These are phyloP conservation scores for Lysandra bellargus DNA, from an alignment of 2,888 invertebrate species.

Conservation along the genomic window DNA sequence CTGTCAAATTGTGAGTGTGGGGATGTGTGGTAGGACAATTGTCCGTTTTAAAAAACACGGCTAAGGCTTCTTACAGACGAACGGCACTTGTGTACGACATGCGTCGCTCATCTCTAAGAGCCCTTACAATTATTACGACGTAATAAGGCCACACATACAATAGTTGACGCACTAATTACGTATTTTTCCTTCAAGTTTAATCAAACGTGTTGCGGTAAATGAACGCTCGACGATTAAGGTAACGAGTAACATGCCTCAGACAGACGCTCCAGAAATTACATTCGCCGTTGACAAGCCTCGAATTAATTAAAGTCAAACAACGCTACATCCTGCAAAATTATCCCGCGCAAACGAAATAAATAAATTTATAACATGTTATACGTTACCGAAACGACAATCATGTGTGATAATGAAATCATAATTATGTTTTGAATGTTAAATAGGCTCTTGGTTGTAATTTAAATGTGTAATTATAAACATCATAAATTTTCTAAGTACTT, in stretches of 20 bases:
- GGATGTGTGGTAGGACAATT: too few relatives aligned
- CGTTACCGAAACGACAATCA: neutral
- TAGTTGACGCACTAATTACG: conserved; percentile 11
- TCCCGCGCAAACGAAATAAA: conserved; percentile 63
- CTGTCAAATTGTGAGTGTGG: too few relatives aligned
- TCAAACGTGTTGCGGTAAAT: conserved; percentile 40
- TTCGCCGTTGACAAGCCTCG: conserved; percentile 73
- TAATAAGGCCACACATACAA: neutral
- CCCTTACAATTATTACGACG: too few relatives aligned
- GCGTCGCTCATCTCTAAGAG: too few relatives aligned
- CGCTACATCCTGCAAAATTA: conserved; percentile 33
- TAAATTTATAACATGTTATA: conserved; percentile 63
- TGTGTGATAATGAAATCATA: conserved; percentile 11
- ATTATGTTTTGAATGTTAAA: neutral
- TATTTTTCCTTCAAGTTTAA: conserved; percentile 30
- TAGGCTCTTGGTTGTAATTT: neutral
- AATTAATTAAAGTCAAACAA: conserved; percentile 65
- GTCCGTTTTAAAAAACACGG: too few relatives aligned
- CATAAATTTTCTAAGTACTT: too few relatives aligned
- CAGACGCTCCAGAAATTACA: conserved; percentile 69
- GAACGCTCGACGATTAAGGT: conserved; percentile 63
- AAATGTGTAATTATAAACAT: too few relatives aligned
- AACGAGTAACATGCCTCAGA: conserved; percentile 67
- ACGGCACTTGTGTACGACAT: too few relatives aligned
- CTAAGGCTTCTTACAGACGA: too few relatives aligned